Percentiles rank a stretch among this genome's conserved stretches.
These are phyloP conservation scores for Nannoperca obscura DNA, from an alignment of 2,797 vertebrate species.

Conservation along the genomic window DNA sequence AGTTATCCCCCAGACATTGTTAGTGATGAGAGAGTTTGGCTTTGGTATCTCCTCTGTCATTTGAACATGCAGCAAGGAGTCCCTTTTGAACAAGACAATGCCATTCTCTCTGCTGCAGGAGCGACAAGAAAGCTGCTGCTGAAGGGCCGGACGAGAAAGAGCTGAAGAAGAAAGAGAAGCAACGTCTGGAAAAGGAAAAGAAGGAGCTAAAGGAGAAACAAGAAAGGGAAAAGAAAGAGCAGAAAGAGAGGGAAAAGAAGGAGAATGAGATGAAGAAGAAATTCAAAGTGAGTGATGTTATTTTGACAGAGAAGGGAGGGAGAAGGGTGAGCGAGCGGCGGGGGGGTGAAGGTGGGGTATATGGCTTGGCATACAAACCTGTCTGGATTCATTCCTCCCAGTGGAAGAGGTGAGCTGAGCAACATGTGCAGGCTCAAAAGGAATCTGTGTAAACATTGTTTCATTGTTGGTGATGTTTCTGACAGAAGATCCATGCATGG, in stretches of 20 bases:
- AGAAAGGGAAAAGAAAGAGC: constrained; percentile 80
- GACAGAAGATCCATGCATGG: constrained; percentile 4
- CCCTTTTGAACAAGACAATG: not conserved
- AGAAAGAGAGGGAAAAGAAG: constrained; percentile 79
- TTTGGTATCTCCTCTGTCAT: constrained; percentile 23
- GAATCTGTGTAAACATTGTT: constrained; percentile 52
- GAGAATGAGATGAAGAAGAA: constrained; percentile 80
- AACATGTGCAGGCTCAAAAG: constrained; percentile 22
- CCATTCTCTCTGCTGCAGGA: constrained; percentile 50
- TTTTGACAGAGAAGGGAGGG: constrained; percentile 42
- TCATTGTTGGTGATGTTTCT: constrained; percentile 27
- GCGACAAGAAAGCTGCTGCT: constrained; percentile 69
- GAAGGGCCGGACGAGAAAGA: constrained; percentile 82
- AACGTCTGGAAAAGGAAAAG: constrained; percentile 82
- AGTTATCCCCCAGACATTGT: not conserved
- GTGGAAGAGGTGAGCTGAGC: constrained; percentile 30
- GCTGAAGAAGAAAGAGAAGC: constrained; percentile 84
- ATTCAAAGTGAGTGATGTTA: constrained; percentile 78
- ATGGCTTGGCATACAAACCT: constrained; percentile 66
- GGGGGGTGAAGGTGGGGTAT: constrained; percentile 53
- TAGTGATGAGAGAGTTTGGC: constrained; percentile 4
- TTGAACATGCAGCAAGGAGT: constrained; percentile 19
- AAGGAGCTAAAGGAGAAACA: constrained; percentile 81
- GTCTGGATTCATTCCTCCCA: constrained; percentile 80
- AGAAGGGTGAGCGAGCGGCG: constrained; percentile 38